Conservation (phyloP, 2,113 vertebrate species). For the Lates calcarifer region DNA sequence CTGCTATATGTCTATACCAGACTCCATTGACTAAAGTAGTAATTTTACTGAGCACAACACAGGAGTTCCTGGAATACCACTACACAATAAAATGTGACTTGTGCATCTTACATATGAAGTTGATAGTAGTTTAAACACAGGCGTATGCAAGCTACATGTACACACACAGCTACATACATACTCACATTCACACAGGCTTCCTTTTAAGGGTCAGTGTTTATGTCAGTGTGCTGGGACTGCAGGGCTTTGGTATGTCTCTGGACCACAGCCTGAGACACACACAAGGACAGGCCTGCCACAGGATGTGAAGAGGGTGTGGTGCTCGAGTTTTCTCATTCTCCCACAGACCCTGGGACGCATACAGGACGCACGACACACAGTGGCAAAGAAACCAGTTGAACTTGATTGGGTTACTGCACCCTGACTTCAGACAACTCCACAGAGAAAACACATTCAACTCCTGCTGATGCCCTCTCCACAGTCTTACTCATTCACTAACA, state of each 20-base stretch:
- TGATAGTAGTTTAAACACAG: not conserved
- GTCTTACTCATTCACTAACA: slow-evolving; percentile 43
- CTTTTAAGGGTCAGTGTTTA: slow-evolving; percentile 57
- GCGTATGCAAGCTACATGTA: not conserved
- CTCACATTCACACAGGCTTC: slow-evolving; percentile 33
- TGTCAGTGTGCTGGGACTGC: slow-evolving; percentile 46
- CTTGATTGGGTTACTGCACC: not conserved
- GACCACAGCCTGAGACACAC: slow-evolving; percentile 49
- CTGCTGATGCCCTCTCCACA: not conserved
- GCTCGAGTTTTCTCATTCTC: slow-evolving; percentile 58
- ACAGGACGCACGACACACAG: slow-evolving; percentile 33
- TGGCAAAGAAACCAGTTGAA: not conserved
- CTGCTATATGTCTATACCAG: too few relatives aligned
- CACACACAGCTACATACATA: not conserved
- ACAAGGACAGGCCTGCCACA: slow-evolving; percentile 71
- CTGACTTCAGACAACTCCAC: not conserved
- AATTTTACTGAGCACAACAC: too few relatives aligned
- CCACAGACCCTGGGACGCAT: slow-evolving; percentile 59
- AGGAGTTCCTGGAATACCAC: too few relatives aligned
- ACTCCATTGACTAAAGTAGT: too few relatives aligned
- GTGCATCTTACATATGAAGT: not conserved
- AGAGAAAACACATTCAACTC: not conserved
- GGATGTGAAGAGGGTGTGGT: slow-evolving; percentile 81
- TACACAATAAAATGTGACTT: too few relatives aligned
- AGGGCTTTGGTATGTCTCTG: slow-evolving; percentile 49